A percentile compares a stretch with the other conserved stretches of the same genome.
These are phyloP conservation scores for Drosophila pachea DNA, from an alignment of 1,140 invertebrate species.

Conservation along the genomic window DNA sequence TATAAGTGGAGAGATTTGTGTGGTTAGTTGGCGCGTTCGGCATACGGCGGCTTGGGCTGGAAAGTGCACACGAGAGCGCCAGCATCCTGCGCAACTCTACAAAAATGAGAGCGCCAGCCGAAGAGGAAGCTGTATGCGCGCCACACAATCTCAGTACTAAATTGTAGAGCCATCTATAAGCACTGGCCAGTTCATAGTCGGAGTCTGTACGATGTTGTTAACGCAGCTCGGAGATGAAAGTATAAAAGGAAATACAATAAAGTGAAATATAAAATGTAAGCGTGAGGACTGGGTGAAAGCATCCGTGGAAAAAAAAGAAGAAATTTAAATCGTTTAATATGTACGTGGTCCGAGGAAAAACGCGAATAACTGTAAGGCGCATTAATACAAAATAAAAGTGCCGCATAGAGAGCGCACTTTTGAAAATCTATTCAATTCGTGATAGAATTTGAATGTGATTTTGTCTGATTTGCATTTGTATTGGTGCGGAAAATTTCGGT, in stretches of 20 bases:
- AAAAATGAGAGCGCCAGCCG: conserved; percentile 20
- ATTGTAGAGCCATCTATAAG: conserved; percentile 48
- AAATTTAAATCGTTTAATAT: conserved; percentile 40
- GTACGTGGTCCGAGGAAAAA: conserved; percentile 15
- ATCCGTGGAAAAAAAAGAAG: conserved; percentile 19
- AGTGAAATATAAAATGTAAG: conserved; percentile 40
- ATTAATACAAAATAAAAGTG: conserved; percentile 21
- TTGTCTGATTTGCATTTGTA: conserved; percentile 24
- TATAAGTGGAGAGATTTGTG: conserved; percentile 14
- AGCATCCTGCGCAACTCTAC: conserved; percentile 51
- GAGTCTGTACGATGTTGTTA: conserved; percentile 67
- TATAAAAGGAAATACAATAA: conserved; percentile 41
- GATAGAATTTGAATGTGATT: conserved; percentile 19
- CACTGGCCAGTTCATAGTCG: conserved; percentile 57
- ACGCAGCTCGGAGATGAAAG: conserved; percentile 55
- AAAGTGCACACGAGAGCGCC: conserved; percentile 41
- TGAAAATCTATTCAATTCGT: conserved; percentile 9
- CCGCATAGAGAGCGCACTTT: conserved; percentile 4
- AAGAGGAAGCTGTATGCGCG: conserved; percentile 46
- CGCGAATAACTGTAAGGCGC: conserved; percentile 15
- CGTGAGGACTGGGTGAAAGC: conserved; percentile 30
- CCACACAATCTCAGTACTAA: conserved; percentile 47
- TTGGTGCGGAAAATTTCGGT: conserved; percentile 23
- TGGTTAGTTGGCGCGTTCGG: conserved; percentile 11
- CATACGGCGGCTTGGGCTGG: conserved; percentile 38